Percentiles rank a stretch among this genome's conserved stretches.
phyloP scores from a whole-genome alignment of 2,888 invertebrate genomes.

The Galerucella pusilla region DNA sequence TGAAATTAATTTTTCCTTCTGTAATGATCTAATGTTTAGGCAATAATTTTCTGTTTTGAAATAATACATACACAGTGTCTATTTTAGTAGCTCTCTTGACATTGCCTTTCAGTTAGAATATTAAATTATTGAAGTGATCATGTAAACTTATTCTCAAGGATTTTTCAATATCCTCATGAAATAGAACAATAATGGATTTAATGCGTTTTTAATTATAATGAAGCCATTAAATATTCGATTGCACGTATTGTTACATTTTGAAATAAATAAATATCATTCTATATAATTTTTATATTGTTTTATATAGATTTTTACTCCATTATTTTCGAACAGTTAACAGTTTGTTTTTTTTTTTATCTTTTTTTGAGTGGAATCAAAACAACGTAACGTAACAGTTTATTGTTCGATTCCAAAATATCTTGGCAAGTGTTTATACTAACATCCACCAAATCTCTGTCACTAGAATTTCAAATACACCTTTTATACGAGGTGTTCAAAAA shows the following conservation, averaged over 20 bases:
- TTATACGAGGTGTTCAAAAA: background rate
- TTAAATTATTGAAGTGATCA: constrained; percentile 2
- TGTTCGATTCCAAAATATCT: too few relatives aligned
- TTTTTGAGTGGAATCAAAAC: too few relatives aligned
- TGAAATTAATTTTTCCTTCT: background rate
- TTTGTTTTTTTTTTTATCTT: too few relatives aligned
- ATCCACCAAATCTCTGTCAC: background rate
- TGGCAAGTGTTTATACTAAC: background rate
- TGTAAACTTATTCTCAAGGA: constrained; percentile 7
- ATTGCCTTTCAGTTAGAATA: constrained; percentile 1
- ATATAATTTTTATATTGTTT: background rate
- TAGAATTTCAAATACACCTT: background rate
- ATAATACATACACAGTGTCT: background rate
- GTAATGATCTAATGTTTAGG: constrained; percentile 1
- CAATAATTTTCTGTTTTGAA: background rate
- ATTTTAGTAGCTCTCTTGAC: constrained; percentile 10
- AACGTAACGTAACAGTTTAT: too few relatives aligned
- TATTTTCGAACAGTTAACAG: too few relatives aligned
- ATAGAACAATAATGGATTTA: background rate
- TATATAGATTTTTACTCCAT: too few relatives aligned
- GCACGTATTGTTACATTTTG: background rate
- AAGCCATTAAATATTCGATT: background rate
- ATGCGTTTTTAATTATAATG: background rate
- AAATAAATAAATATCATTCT: background rate
- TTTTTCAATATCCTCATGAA: background rate